Percentiles rank a stretch among this genome's conserved stretches.
These are phyloP conservation scores for Lutjanus argentimaculatus DNA, from an alignment of 2,797 vertebrate species.

Conservation along the genomic window DNA sequence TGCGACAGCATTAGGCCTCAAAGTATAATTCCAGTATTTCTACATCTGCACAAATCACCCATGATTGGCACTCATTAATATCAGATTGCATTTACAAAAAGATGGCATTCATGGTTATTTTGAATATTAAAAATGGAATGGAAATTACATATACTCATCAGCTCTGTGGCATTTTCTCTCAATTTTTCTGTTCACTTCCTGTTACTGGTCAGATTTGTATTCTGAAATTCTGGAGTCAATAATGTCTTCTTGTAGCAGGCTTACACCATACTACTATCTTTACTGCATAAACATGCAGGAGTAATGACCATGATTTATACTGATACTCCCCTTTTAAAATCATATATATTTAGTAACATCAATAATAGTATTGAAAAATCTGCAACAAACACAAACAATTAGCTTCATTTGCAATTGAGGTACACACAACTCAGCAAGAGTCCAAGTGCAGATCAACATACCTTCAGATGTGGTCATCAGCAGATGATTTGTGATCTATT, in stretches of 20 bases:
- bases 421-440: neutral
- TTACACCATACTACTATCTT: neutral
- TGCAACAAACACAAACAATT: neutral
- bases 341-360: neutral
- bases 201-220: neutral
- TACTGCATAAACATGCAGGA: neutral
- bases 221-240: neutral
- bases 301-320: neutral
- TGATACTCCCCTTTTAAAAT: neutral
- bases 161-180: neutral
- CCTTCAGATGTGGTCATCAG: constrained; percentile 82
- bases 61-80: neutral
- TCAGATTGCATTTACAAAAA: neutral
- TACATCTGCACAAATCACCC: neutral
- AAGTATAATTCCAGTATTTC: constrained; percentile 2
- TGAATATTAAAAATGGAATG: neutral
- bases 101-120: neutral
- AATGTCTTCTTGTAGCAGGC: neutral
- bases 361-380: neutral
- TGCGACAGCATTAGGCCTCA: neutral
- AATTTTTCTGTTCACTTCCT: neutral
- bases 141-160: neutral
- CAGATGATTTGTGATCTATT: constrained; percentile 61
- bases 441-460: constrained; percentile 54
- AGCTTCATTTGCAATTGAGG: neutral